Evolutionary conservation across 2,113 vertebrate species (phyloP).

Genomic region (Phylloscopus whistleri): DNA sequence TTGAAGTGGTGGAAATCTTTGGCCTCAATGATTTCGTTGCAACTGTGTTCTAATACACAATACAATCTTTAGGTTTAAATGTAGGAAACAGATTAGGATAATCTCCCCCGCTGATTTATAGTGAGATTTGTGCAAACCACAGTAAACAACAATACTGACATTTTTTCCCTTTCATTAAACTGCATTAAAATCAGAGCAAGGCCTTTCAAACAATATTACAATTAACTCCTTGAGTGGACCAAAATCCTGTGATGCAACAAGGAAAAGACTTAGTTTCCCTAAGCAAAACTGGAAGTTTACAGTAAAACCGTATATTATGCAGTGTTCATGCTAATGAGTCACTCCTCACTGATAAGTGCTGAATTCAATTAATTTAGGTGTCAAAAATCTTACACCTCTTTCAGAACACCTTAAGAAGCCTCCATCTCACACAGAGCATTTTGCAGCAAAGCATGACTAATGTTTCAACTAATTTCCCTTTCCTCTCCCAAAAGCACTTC

Average conservation of each 20-base stretch:
- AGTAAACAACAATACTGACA: not conserved
- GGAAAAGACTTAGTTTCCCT: not conserved
- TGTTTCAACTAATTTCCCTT: not conserved
- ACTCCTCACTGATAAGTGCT: not conserved
- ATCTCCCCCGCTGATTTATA: not conserved
- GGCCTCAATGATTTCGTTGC: not conserved
- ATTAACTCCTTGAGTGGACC: not conserved
- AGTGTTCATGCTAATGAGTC: not conserved
- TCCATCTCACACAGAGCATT: not conserved
- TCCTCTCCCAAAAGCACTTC: not conserved
- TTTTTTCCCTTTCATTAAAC: not conserved
- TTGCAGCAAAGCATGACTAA: not conserved
- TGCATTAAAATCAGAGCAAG: not conserved
- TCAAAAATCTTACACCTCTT: not conserved
- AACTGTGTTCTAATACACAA: not conserved
- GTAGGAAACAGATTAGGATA: not conserved
- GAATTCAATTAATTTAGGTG: not conserved
- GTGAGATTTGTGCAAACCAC: not conserved
- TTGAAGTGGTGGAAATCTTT: not conserved
- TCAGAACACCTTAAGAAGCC: not conserved
- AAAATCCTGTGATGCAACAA: not conserved
- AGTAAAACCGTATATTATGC: rapidly evolving
- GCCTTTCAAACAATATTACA: not conserved
- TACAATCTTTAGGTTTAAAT: not conserved
- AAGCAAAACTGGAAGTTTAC: not conserved